A percentile compares a stretch with the other conserved stretches of the same genome.
phyloP scores from a whole-genome alignment of 2,113 vertebrate species.

The Chionodraco myersi region DNA sequence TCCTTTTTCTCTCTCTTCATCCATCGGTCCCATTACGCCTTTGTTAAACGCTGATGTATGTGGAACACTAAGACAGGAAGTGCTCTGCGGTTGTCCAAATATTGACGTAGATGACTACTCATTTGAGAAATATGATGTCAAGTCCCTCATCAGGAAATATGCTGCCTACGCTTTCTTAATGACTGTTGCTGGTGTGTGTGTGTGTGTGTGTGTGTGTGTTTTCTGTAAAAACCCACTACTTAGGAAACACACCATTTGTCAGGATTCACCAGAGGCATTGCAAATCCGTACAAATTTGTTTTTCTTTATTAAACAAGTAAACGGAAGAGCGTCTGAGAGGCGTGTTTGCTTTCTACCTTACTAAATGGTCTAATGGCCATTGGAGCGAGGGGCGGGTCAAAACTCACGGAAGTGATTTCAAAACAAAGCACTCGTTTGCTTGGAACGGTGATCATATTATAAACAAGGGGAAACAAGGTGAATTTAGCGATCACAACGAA shows the following conservation, averaged over 20 bases:
- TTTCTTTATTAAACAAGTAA: no score
- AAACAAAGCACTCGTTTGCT: no score
- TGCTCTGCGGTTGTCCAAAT: constrained; percentile 42
- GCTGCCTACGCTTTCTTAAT: constrained; percentile 57
- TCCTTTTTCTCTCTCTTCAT: constrained; percentile 3
- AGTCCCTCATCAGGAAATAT: constrained; percentile 54
- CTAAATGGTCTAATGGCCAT: no score
- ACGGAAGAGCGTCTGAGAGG: no score
- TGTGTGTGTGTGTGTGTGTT: constrained; percentile 7
- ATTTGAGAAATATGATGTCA: constrained; percentile 60
- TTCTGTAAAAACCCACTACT: not conserved
- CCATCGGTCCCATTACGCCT: constrained; percentile 37
- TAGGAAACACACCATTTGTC: not conserved
- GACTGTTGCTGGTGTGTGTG: constrained; percentile 9
- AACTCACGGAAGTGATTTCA: no score
- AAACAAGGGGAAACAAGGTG: no score
- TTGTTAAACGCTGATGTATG: constrained; percentile 60
- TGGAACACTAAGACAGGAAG: constrained; percentile 57
- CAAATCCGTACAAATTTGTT: no score
- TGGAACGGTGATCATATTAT: no score
- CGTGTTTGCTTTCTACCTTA: no score
- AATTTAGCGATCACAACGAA: no score
- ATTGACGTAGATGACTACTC: constrained; percentile 44
- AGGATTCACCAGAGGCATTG: not conserved
- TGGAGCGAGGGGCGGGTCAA: no score